Evolutionary conservation across 1,140 invertebrate genomes (phyloP), one percentile per base, ranked within the genome.

Genomic region (Sminthurides bifidus): DNA sequence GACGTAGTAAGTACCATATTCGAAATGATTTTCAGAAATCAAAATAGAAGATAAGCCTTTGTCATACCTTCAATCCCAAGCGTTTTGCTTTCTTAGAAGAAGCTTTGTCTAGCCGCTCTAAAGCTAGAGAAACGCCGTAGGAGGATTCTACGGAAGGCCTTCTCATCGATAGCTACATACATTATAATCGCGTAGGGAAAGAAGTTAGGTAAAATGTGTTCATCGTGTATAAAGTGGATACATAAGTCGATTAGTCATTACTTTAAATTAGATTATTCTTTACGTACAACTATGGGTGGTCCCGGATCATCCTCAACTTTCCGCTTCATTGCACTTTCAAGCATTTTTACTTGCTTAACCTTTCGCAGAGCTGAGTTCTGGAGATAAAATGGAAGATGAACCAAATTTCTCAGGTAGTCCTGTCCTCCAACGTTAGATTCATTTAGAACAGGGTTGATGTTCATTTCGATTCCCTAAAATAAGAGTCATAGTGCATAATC

Each of bases 341-440:
- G n/a, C 58, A 63, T 65, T 57, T 64, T 64, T 10, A 64, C 63
- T 17, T 64, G 63, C 69, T 89, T 88, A 0, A 92, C 86, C 65
- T 89, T 84, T 0, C 90, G 75, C 43, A 97, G 70, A 6, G 90
- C 92, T 17, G 92, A 92, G 72, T 95, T 97, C 76, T 98, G 94
- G 15, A 98, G 76, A 72, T 92, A 98, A 73, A 98, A 97, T 0
- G 94, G 95, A 58, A 98, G 74, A 69, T 97, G 94, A 1, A 98
- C 91, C 75, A 98, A 84, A 70, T 98, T 98, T 26, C 90, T 80
- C 30, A 98, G 73, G 68, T 95, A 97, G 71, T 94, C 92, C 73
- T 92, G 73, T 69, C 78, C 54, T 33, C 71, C 68, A 31, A 74
- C 69, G 60, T 90, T 91, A 26, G 85, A 89, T 67, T 92, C 87